These are phyloP conservation scores for Coecobrya sp. DNA, from an alignment of 2,888 invertebrate genomes.

Conservation along the genomic window DNA sequence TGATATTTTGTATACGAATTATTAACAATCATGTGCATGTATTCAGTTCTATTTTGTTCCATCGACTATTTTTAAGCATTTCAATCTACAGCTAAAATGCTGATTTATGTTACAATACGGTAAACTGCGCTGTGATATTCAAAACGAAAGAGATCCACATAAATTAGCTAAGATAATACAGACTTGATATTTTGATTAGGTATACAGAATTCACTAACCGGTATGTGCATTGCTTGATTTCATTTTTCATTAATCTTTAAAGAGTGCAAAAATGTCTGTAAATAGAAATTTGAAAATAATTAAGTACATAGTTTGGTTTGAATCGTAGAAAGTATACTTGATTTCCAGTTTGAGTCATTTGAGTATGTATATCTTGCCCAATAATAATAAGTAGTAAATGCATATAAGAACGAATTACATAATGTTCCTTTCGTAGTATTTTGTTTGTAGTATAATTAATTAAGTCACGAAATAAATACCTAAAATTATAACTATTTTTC, in stretches of 20 bases:
- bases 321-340: constrained; percentile 24
- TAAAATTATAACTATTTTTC: not conserved
- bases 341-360: constrained; percentile 45
- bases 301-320: not conserved
- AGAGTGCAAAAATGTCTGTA: too few species aligned
- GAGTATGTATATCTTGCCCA: not conserved
- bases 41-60: not conserved
- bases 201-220: too few species aligned
- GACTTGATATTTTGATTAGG: too few species aligned
- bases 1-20: not conserved
- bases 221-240: too few species aligned
- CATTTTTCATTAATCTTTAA: too few species aligned
- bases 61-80: not conserved
- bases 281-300: too few species aligned
- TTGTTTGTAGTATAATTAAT: not conserved
- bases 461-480: not conserved
- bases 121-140: not conserved
- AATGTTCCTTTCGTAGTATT: not conserved
- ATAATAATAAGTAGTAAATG: not conserved
- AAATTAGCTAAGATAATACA: too few species aligned
- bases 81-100: too few species aligned
- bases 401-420: not conserved
- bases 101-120: too few species aligned
- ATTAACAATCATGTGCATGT: not conserved
- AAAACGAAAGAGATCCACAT: not conserved